phyloP scores from a whole-genome alignment of 35 echinoderm and acorn worm genomes.

The Apostichopus californicus region DNA sequence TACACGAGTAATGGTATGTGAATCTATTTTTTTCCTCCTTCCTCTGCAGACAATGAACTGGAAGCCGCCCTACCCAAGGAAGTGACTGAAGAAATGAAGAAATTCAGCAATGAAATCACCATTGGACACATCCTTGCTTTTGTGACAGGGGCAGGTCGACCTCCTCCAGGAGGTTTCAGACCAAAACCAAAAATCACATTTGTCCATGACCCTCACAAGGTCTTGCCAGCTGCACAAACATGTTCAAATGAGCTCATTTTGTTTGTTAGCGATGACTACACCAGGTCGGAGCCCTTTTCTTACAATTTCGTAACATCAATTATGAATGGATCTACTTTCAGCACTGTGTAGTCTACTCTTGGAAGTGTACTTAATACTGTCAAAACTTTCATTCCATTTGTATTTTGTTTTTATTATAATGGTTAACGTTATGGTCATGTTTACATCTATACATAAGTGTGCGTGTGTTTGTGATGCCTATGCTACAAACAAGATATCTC shows the following conservation, averaged over 20 bases:
- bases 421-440: too few relatives aligned
- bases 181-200: background rate
- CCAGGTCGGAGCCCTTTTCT: background rate
- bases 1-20: background rate
- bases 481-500: too few relatives aligned
- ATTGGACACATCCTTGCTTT: background rate
- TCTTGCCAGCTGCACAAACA: background rate
- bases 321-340: background rate
- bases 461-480: too few relatives aligned
- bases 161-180: background rate
- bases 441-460: too few relatives aligned
- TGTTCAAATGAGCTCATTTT: slow-evolving; percentile 1
- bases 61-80: background rate
- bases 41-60: background rate
- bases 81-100: background rate
- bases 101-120: background rate
- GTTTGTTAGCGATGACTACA: background rate
- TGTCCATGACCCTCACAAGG: background rate
- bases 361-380: too few relatives aligned
- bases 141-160: background rate
- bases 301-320: background rate
- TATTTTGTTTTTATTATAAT: too few relatives aligned
- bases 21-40: background rate
- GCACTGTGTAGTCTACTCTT: background rate
- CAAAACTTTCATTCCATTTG: too few relatives aligned